phyloP scores from a whole-genome alignment of 2,797 vertebrate species.

The Hippoglossus hippoglossus region DNA sequence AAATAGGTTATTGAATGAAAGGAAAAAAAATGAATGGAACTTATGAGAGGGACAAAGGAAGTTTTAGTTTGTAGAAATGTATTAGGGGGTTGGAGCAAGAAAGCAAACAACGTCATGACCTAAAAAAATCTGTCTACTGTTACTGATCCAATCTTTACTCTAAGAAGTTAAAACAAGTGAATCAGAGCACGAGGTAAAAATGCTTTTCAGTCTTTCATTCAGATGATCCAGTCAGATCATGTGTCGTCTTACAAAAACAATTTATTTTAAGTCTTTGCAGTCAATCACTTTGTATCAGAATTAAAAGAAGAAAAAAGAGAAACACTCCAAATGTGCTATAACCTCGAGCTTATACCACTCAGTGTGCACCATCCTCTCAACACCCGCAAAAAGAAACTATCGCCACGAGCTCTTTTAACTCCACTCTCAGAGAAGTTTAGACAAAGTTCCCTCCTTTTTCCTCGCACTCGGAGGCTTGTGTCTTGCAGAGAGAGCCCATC shows the following conservation, averaged over 20 bases:
- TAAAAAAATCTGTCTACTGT: no score
- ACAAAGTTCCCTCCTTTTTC: constrained; percentile 69
- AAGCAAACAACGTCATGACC: no score
- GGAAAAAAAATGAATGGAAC: no score
- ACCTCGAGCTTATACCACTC: constrained; percentile 38
- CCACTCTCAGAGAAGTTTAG: constrained; percentile 66
- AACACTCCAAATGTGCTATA: constrained; percentile 30
- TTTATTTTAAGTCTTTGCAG: constrained; percentile 58
- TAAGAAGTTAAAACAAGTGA: no score
- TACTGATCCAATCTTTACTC: no score
- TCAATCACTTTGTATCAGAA: constrained; percentile 55
- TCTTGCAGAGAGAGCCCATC: constrained; percentile 75
- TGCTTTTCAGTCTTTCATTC: constrained; percentile 12
- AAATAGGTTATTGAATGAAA: background rate
- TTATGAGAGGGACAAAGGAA: background rate
- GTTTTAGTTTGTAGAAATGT: constrained; percentile 7
- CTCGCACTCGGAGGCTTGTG: constrained; percentile 52
- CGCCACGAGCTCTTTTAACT: constrained; percentile 38
- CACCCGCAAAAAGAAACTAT: constrained; percentile 9
- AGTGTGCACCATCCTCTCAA: constrained; percentile 46
- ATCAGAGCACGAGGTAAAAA: no score
- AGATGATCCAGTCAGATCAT: constrained; percentile 20
- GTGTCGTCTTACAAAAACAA: constrained; percentile 20
- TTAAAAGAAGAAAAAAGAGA: constrained; percentile 9
- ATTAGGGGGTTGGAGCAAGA: no score